These are phyloP conservation scores for Epinephelus coioides DNA, from an alignment of 2,797 vertebrate species.

Conservation along the genomic window DNA sequence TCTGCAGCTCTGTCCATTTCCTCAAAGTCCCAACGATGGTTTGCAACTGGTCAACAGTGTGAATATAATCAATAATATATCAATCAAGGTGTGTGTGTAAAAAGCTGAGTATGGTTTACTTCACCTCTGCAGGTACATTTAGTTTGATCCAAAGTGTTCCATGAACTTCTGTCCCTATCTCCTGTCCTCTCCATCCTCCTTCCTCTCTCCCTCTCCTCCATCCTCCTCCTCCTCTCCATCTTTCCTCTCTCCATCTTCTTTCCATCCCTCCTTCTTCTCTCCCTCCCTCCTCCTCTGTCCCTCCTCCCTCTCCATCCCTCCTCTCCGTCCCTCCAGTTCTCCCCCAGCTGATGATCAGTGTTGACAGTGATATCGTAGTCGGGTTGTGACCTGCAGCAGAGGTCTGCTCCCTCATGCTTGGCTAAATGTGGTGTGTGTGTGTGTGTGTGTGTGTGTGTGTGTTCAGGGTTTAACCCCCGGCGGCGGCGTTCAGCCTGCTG, in stretches of 20 bases:
- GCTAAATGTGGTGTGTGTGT: slow-evolving; percentile 22
- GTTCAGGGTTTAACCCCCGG: slow-evolving; percentile 25
- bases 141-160: not conserved
- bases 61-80: too few relatives aligned
- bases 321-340: too few relatives aligned
- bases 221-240: too few relatives aligned
- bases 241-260: too few relatives aligned
- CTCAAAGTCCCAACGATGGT: too few relatives aligned
- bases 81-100: too few relatives aligned
- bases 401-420: slow-evolving; percentile 31
- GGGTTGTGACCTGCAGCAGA: slow-evolving; percentile 50
- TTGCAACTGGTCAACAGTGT: too few relatives aligned
- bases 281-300: too few relatives aligned
- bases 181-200: too few relatives aligned
- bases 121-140: not conserved
- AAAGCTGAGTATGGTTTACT: not conserved
- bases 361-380: slow-evolving; percentile 31
- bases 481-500: slow-evolving; percentile 6
- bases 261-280: too few relatives aligned
- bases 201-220: too few relatives aligned
- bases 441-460: slow-evolving; percentile 34
- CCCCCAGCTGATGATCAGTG: slow-evolving; percentile 32
- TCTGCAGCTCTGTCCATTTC: too few relatives aligned
- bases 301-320: not conserved
- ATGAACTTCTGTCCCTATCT: not conserved